A percentile compares a stretch with the other conserved stretches of the same genome.
These are phyloP conservation scores for Nymphalis c-album DNA, from an alignment of 2,888 invertebrate genomes.

Conservation along the genomic window DNA sequence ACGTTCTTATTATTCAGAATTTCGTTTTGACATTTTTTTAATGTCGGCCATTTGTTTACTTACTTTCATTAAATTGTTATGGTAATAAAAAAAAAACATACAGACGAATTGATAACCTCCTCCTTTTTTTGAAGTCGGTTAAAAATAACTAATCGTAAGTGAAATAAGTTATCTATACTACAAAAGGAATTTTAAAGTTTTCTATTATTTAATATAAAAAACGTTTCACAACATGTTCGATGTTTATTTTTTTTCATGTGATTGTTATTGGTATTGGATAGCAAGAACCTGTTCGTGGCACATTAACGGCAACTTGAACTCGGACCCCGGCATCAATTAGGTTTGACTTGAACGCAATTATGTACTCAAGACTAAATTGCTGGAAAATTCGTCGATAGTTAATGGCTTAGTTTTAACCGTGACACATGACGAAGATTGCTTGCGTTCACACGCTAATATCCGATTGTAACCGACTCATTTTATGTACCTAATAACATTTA, in stretches of 20 bases:
- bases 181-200: not conserved
- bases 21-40: not conserved
- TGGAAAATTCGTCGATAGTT: conserved; percentile 73
- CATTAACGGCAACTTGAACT: conserved; percentile 70
- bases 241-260: conserved; percentile 25
- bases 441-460: conserved; percentile 48
- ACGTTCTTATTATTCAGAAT: conserved; percentile 11
- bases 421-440: conserved; percentile 59
- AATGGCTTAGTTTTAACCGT: conserved; percentile 61
- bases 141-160: no score
- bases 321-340: conserved; percentile 61
- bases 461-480: conserved; percentile 4
- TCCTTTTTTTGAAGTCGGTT: no score
- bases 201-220: conserved; percentile 14
- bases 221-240: conserved; percentile 18
- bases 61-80: no score
- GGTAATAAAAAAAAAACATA: no score
- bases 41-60: not conserved
- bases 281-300: conserved; percentile 56
- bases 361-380: conserved; percentile 76
- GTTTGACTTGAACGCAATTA: conserved; percentile 79
- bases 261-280: conserved; percentile 37
- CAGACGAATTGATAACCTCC: no score
- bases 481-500: conserved; percentile 12
- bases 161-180: not conserved